A percentile compares a stretch with the other conserved stretches of the same genome.
phyloP scores from a whole-genome alignment of 2,113 vertebrate genomes.

The Sapayoa aenigma region DNA sequence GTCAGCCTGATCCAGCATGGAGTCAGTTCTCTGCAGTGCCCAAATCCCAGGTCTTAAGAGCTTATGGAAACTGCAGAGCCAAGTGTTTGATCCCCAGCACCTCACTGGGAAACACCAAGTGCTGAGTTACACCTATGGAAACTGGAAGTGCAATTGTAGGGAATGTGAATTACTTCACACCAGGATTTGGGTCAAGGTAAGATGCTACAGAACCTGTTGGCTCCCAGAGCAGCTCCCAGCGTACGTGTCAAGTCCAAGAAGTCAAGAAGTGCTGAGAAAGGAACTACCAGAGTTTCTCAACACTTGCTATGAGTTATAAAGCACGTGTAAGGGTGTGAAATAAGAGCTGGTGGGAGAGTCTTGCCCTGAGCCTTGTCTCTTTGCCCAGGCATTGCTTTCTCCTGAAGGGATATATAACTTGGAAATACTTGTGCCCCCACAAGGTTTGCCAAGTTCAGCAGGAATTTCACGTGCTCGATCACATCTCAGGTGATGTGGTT shows the following conservation, averaged over 20 bases:
- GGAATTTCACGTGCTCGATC: neutral
- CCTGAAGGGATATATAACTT: fast-evolving
- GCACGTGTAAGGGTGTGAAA: neutral
- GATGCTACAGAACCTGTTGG: neutral
- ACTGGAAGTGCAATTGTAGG: neutral
- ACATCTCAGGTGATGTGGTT: neutral
- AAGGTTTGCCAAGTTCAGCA: neutral
- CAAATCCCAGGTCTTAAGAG: neutral
- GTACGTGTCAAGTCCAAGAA: neutral
- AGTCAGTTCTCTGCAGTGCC: neutral
- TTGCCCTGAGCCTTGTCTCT: neutral
- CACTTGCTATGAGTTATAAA: neutral
- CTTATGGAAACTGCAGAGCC: neutral
- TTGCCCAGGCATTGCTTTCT: neutral
- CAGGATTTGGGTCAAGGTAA: neutral
- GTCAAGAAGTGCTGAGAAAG: neutral
- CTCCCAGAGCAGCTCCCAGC: neutral
- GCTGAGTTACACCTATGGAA: neutral
- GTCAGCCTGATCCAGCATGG: neutral
- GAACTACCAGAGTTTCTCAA: neutral
- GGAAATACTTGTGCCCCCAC: neutral
- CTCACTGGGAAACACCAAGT: neutral
- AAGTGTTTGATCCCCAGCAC: neutral
- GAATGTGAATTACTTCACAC: neutral
- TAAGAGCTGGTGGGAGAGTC: neutral